Evolutionary conservation across 2,888 invertebrate genomes (phyloP).

Genomic region (Anorthoa munda): DNA sequence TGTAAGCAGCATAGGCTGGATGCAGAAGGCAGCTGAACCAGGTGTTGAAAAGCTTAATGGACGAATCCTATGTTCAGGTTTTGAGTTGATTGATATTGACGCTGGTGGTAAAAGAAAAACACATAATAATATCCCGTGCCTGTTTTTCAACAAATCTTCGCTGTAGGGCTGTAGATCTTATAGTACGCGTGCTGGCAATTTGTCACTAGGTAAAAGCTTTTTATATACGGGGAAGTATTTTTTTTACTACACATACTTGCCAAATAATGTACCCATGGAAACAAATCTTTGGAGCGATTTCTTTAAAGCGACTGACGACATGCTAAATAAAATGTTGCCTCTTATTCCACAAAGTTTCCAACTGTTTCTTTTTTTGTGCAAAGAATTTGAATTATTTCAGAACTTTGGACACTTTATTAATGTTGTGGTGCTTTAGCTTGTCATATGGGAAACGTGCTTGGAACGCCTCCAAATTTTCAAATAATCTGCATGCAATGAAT

Average conservation of each 20-base stretch:
- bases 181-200: constrained; percentile 20
- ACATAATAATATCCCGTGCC: constrained; percentile 23
- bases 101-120: constrained; percentile 49
- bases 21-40: constrained; percentile 27
- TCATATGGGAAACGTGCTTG: constrained; percentile 65
- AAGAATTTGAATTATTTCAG: constrained; percentile 62
- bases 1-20: constrained; percentile 26
- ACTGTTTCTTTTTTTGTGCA: constrained; percentile 52
- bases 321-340: constrained; percentile 21
- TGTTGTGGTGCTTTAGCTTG: constrained; percentile 63
- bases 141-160: background rate
- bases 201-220: constrained; percentile 33
- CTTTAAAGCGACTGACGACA: constrained; percentile 14
- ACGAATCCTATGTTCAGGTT: constrained; percentile 35
- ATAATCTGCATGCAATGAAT: constrained; percentile 67
- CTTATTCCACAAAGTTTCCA: constrained; percentile 52
- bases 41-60: constrained; percentile 12
- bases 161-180: background rate
- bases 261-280: constrained; percentile 26
- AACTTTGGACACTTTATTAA: constrained; percentile 61
- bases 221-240: background rate
- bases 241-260: constrained; percentile 31
- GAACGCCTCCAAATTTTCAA: constrained; percentile 66
- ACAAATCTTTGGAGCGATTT: constrained; percentile 30
- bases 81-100: constrained; percentile 25